Conservation (phyloP, 30 jellyfish, hydroid and myxozoan species). For the Aurelia sp. region DNA sequence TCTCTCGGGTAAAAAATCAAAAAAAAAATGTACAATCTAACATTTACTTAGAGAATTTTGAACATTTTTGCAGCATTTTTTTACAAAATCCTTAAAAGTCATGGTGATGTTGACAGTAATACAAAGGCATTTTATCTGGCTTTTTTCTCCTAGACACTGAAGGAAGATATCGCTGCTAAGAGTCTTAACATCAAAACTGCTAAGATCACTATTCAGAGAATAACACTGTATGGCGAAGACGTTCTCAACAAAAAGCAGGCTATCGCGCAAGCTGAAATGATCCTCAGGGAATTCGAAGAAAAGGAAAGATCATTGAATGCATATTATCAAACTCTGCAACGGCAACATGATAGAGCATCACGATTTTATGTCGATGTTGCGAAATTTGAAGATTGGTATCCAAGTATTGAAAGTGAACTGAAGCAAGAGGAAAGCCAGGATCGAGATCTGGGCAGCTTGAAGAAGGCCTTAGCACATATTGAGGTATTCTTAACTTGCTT, state of each 20-base stretch:
- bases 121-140: too few species aligned
- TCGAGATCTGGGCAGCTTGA: slow-evolving; percentile 47
- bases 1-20: too few species aligned
- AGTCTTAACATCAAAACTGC: slow-evolving; percentile 26
- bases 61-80: too few species aligned
- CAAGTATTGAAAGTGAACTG: slow-evolving; percentile 52
- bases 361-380: slow-evolving; percentile 73
- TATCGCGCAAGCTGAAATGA: slow-evolving; percentile 68
- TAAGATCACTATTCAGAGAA: slow-evolving; percentile 50
- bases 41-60: too few species aligned
- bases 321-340: slow-evolving; percentile 22
- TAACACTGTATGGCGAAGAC: slow-evolving; percentile 41
- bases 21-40: too few species aligned
- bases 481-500: slow-evolving; percentile 54
- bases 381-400: slow-evolving; percentile 79
- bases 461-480: slow-evolving; percentile 39
- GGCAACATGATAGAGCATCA: slow-evolving; percentile 49
- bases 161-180: slow-evolving; percentile 36
- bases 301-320: slow-evolving; percentile 46
- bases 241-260: slow-evolving; percentile 77
- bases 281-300: slow-evolving; percentile 59
- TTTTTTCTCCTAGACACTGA: slow-evolving; percentile 55
- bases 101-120: too few species aligned
- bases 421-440: slow-evolving; percentile 44
- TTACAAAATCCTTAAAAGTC: too few species aligned